These are phyloP conservation scores for Delichon dasypus DNA, from an alignment of 2,797 vertebrate species.

Conservation along the genomic window DNA sequence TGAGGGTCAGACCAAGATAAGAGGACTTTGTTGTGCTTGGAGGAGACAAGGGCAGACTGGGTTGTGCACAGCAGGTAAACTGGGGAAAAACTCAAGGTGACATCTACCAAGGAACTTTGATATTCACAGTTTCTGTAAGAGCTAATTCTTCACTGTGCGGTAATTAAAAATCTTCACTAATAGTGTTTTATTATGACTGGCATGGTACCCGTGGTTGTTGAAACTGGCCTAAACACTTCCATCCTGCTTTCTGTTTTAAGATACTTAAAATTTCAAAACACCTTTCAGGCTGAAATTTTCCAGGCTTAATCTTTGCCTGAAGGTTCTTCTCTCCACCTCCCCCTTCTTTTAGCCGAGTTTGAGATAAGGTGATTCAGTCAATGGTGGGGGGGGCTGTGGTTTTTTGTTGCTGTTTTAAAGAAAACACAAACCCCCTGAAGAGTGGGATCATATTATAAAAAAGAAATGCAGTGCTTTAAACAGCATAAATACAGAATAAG, in stretches of 20 bases:
- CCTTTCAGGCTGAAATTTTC: conserved; percentile 53
- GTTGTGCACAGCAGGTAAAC: neutral
- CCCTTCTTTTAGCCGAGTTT: conserved; percentile 23
- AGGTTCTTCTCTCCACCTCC: conserved; percentile 47
- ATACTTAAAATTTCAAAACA: conserved; percentile 52
- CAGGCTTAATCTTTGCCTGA: conserved; percentile 64
- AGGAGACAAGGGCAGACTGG: neutral
- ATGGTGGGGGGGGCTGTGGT: neutral
- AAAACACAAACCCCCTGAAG: neutral
- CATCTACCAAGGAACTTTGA: neutral
- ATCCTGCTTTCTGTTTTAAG: conserved; percentile 50
- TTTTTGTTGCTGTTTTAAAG: neutral
- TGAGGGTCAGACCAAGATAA: neutral
- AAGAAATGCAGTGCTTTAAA: neutral
- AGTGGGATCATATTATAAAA: neutral
- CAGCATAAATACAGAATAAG: neutral
- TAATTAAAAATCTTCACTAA: neutral
- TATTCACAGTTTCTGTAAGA: neutral
- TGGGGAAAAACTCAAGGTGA: neutral
- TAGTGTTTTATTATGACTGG: neutral
- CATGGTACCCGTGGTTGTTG: neutral
- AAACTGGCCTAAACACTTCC: conserved; percentile 20
- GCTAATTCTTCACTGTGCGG: neutral
- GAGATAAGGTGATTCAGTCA: conserved; percentile 46
- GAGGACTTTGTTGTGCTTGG: neutral